Evolutionary conservation across 2,888 invertebrate genomes (phyloP), one percentile per base, ranked within the genome.

Genomic region (Omphaloscelis lunosa): DNA sequence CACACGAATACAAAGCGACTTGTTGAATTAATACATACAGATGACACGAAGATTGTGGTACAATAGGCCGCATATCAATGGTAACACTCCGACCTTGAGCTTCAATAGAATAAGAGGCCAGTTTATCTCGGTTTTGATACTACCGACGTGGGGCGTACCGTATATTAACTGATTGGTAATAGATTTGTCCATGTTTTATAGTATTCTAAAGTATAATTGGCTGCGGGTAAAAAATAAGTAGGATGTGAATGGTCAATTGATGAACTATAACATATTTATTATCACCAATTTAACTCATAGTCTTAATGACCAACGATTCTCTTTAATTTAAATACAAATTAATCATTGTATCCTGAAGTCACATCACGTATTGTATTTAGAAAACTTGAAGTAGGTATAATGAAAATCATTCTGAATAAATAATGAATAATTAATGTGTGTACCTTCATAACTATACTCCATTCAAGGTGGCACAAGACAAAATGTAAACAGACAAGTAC

Each of bases 401-500:
- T 39, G 9, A 41, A 41, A 41, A 39, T 17, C 4, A 8, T 3
- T 15, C 23, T 17, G 17, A 41, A 29, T n/a, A n/a, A n/a, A n/a
- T n/a, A n/a, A n/a, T n/a, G n/a, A n/a, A n/a, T n/a, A n/a, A n/a
- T n/a, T 3, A 61, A 41, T 56, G 29, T 17, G n/a, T 29, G 11
- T 48, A 2, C 48, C 17, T 51, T 29, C 17, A 2, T 48, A 29
- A 29, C 23, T 67, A 15, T 48, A 27, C 45, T 45, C 0, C 3
- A 71, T 17, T 65, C 41, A 65, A 9, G n/a, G 27, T 62, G 51
- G 2, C 34, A 63, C 39, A 51, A 75, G 9, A 6, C 23, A 41
- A 63, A 62, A 41, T 34, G 51, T 70, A 77, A 83, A 80, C 56
- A 82, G 11, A 68, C 34, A 82, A 75, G 79, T 75, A 58, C 20